Conservation (phyloP, 2,113 vertebrate species). For the Cisticola juncidis region DNA sequence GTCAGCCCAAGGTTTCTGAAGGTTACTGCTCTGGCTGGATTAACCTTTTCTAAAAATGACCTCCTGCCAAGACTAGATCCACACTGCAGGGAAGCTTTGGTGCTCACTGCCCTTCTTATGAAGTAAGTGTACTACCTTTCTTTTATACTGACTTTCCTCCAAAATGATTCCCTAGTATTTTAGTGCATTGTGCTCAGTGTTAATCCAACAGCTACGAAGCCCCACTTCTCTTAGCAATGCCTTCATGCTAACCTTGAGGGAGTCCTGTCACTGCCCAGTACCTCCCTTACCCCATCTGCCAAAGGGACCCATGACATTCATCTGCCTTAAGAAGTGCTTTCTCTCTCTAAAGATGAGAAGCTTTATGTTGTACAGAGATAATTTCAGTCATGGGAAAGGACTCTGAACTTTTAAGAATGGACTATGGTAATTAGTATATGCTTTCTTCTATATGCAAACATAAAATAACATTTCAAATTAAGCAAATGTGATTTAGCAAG, state of each 20-base stretch:
- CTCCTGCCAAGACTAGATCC: neutral
- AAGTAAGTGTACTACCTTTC: neutral
- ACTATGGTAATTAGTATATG: neutral
- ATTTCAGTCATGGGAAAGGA: neutral
- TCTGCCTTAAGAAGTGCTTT: neutral
- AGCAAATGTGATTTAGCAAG: neutral
- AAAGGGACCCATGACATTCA: neutral
- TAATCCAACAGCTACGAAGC: neutral
- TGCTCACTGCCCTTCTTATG: neutral
- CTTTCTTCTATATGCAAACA: neutral
- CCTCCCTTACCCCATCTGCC: neutral
- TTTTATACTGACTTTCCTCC: neutral
- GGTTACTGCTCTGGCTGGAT: neutral
- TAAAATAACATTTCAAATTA: neutral
- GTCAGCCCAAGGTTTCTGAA: neutral
- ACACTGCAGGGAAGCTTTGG: neutral
- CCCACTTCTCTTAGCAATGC: neutral
- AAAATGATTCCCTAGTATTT: neutral
- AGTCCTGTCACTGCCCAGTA: neutral
- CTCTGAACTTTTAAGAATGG: neutral
- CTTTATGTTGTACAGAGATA: neutral
- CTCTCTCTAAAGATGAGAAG: neutral
- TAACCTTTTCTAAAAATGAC: neutral
- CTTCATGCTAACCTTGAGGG: neutral
- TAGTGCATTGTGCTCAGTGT: neutral